These are phyloP conservation scores for Recurvirostra avosetta DNA, from an alignment of 2,113 vertebrate species.

Conservation along the genomic window DNA sequence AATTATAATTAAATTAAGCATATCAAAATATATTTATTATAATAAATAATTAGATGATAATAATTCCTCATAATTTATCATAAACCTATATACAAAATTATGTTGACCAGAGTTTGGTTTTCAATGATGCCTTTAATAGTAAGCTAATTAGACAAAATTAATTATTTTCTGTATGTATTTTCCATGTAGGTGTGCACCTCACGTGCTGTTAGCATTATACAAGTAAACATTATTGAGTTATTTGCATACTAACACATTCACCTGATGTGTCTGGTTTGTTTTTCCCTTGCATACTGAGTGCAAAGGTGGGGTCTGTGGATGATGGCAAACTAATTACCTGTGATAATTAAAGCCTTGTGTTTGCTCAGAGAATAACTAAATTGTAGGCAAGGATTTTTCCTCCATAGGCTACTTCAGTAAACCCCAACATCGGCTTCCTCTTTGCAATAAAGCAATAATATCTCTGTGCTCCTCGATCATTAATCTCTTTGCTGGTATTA, in stretches of 20 bases:
- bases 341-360: not conserved
- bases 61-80: not conserved
- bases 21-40: not conserved
- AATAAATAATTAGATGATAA: not conserved
- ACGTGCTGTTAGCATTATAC: not conserved
- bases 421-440: not conserved
- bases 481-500: not conserved
- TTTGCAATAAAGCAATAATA: not conserved
- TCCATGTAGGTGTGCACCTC: not conserved
- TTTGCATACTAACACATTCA: not conserved
- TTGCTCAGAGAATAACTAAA: not conserved
- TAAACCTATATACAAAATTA: not conserved
- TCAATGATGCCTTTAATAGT: not conserved
- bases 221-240: not conserved
- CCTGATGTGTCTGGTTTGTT: not conserved
- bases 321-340: not conserved
- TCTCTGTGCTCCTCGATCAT: not conserved
- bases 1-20: not conserved
- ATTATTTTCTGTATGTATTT: not conserved
- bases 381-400: not conserved
- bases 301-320: not conserved
- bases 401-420: not conserved
- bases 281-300: not conserved
- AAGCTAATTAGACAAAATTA: not conserved
- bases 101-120: not conserved